Base-by-base conservation (phyloP, 1,140 invertebrate genomes). In the Acarapis woodi region DNA sequence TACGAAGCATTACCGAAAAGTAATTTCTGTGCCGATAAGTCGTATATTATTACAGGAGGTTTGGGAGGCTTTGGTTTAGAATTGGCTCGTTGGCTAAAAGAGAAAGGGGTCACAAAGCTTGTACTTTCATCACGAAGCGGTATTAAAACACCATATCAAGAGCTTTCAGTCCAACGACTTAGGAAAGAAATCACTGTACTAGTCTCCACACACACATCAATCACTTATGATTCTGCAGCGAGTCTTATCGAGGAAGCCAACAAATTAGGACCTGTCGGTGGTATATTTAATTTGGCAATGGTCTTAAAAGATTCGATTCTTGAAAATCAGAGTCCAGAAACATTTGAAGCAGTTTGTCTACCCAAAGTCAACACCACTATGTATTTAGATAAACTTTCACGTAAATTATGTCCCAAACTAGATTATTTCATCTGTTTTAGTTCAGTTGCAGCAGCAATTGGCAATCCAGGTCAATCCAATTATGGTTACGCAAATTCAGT, bases 401-500 rank as follows among this genome's bases (percentile, higher is more conserved):
- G 83, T 18, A 60, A 65, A 35, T 51, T 71, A 23, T 78, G 76
- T 46, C 67, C 72, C 0, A 57, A 72, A 34, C 53, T 87, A 35
- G 77, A 87, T 44, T 77, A 80, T 56, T 94, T 90, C 51, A 73
- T 83, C 6, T 73, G 68, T 12, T 96, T 94, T 60, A 94, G 87
- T 9, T 87, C 79, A 19, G 71, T 94, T 14, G 75, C 75, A 9
- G 83, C 82, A 55, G 87, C 83, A 4, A 67, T 79, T 38, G 88
- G 88, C 39, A 94, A 94, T 57, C 64, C 71, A 38, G 87, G 85
- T 2, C 87, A 96, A 57, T 66, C 70, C 16, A 96, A 94, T 59
- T 96, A 96, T 51, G 87, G 83, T 35, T 64, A 79, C 44, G 82
- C 85, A 19, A 96, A 96, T 57, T 88, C 83, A 0, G 71, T 71